Percentiles rank a stretch among this genome's conserved stretches.
These are phyloP conservation scores for Halcyon smyrnensis DNA, from an alignment of 2,797 vertebrate genomes.

Conservation along the genomic window DNA sequence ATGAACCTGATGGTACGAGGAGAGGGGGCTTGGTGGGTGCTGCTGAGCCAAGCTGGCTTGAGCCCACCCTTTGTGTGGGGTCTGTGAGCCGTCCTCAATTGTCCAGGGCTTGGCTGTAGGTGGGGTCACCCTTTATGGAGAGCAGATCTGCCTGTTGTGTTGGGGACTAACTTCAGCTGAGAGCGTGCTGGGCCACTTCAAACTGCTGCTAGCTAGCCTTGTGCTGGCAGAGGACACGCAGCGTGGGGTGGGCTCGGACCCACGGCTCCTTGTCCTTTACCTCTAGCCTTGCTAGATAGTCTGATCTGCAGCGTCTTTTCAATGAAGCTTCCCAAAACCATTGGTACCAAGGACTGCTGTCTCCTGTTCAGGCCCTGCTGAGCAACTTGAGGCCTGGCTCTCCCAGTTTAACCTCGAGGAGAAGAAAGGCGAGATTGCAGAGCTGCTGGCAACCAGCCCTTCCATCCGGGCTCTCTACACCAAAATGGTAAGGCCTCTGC, in stretches of 20 bases:
- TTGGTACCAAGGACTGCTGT: not conserved
- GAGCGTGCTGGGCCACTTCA: not conserved
- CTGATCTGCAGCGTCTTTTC: not conserved
- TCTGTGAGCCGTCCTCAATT: not conserved
- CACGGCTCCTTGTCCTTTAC: accelerated
- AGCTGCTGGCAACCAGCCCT: constrained; percentile 91
- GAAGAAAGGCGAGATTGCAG: constrained; percentile 91
- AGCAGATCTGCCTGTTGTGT: not conserved
- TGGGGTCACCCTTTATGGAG: not conserved
- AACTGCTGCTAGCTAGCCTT: accelerated
- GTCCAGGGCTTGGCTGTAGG: not conserved
- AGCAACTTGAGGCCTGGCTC: constrained; percentile 92
- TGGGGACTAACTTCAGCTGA: not conserved
- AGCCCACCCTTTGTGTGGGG: not conserved
- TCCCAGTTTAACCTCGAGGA: constrained; percentile 89
- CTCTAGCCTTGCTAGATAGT: not conserved
- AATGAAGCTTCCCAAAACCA: accelerated
- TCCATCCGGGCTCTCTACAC: constrained; percentile 95
- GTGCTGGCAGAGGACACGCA: not conserved
- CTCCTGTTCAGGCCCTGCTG: constrained; percentile 84
- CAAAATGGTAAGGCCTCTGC: constrained; percentile 88
- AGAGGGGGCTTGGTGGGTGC: not conserved
- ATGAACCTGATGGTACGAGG: constrained; percentile 92
- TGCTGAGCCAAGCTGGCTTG: not conserved
- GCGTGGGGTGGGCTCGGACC: not conserved